A percentile compares a stretch with the other conserved stretches of the same genome.
These are phyloP conservation scores for Lepisosteus oculatus DNA, from an alignment of 2,113 vertebrate genomes.

Conservation along the genomic window DNA sequence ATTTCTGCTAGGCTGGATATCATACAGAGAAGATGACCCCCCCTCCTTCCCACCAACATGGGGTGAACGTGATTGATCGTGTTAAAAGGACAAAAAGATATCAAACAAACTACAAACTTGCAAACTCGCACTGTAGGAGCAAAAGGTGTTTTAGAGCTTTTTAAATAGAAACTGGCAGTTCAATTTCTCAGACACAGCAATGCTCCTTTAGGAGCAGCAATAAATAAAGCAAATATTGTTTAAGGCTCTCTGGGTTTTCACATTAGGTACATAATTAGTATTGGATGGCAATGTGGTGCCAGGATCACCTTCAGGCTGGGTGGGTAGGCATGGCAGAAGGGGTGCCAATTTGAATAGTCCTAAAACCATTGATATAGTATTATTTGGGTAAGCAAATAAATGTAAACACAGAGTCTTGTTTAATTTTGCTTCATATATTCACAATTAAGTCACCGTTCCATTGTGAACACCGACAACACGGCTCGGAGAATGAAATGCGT, in stretches of 20 bases:
- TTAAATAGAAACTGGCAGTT: constrained; percentile 26
- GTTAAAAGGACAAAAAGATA: not conserved
- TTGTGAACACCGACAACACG: too few relatives aligned
- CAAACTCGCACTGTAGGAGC: constrained; percentile 7
- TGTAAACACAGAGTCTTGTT: too few relatives aligned
- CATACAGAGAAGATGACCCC: not conserved
- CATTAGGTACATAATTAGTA: constrained; percentile 14
- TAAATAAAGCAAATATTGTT: constrained; percentile 9
- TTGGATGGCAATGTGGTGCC: not conserved
- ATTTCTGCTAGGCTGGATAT: too few relatives aligned
- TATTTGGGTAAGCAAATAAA: too few relatives aligned
- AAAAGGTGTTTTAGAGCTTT: constrained; percentile 22
- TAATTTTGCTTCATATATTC: too few relatives aligned
- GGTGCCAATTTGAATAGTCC: not conserved
- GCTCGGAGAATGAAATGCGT: too few relatives aligned
- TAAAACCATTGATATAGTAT: too few relatives aligned
- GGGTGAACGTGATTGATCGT: not conserved
- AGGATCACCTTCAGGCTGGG: constrained; percentile 15
- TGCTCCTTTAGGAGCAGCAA: constrained; percentile 15
- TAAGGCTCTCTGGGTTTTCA: not conserved
- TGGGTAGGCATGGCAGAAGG: not conserved
- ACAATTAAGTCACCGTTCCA: too few relatives aligned
- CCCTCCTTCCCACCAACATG: not conserved
- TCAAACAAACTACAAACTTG: constrained; percentile 11
- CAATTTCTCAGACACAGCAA: constrained; percentile 10